Percentiles rank a stretch among this genome's conserved stretches.
Evolutionary conservation across 2,113 vertebrate genomes (phyloP).

Genomic region (Laterallus jamaicensis): DNA sequence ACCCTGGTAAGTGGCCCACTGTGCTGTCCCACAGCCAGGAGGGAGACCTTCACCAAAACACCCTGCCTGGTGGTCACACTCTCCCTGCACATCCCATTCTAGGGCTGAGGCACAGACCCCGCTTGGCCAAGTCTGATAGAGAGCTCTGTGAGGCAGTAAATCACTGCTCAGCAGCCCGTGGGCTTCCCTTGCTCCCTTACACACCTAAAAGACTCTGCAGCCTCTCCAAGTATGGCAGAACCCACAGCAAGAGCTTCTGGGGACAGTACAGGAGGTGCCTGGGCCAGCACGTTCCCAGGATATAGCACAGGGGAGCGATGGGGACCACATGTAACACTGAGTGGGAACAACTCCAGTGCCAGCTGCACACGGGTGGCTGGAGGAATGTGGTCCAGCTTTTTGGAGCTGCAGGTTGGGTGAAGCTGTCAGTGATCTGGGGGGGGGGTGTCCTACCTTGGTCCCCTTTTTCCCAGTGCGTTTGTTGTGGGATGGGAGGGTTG

Average conservation of each 20-base stretch:
- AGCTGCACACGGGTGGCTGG: neutral
- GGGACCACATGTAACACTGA: too few species aligned
- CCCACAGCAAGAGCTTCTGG: neutral
- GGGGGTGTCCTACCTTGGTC: too few species aligned
- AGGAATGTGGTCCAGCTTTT: neutral
- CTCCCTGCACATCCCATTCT: neutral
- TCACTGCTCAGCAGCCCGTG: neutral
- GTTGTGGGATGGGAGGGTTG: neutral
- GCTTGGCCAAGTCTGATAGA: neutral
- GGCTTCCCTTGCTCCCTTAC: neutral
- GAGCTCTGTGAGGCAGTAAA: neutral
- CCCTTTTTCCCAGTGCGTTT: neutral
- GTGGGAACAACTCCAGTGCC: too few species aligned
- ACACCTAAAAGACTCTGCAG: neutral
- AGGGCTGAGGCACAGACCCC: neutral
- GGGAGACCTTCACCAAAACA: neutral
- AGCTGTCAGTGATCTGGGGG: neutral
- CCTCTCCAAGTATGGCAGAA: neutral
- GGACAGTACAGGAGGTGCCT: neutral
- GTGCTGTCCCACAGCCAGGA: neutral
- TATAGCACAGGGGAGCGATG: neutral
- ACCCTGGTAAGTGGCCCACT: conserved; percentile 54
- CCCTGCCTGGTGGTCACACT: neutral
- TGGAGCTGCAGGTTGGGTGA: neutral
- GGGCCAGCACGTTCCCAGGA: neutral